These are phyloP conservation scores for Pygocentrus nattereri DNA, from an alignment of 2,797 vertebrate genomes.

Conservation along the genomic window DNA sequence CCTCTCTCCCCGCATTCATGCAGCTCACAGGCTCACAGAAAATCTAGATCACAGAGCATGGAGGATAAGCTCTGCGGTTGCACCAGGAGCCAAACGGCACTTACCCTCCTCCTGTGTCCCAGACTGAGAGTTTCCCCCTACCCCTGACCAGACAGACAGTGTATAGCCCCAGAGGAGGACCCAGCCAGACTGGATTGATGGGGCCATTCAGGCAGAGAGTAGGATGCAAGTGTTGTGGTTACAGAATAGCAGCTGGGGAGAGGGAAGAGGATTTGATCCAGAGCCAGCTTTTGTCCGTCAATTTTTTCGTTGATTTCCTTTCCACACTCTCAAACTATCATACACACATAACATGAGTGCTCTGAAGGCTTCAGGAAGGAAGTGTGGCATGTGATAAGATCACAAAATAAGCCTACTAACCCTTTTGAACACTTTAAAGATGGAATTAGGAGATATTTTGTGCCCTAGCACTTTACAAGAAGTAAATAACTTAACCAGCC, in stretches of 20 bases:
- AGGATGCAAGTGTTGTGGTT: slow-evolving; percentile 12
- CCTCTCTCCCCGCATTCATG: slow-evolving; percentile 9
- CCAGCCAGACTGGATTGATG: slow-evolving; percentile 17
- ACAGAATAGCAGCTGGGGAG: slow-evolving; percentile 10
- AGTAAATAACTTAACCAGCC: too few species aligned
- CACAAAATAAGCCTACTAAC: too few species aligned
- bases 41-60: slow-evolving; percentile 45
- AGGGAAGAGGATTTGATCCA: slow-evolving; percentile 13
- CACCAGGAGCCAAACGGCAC: slow-evolving; percentile 50
- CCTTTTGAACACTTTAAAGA: too few species aligned
- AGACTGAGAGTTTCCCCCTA: slow-evolving; percentile 34
- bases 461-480: too few species aligned
- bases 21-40: slow-evolving; percentile 32
- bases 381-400: too few species aligned
- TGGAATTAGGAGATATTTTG: too few species aligned
- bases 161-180: slow-evolving; percentile 15
- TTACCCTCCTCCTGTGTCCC: slow-evolving; percentile 50
- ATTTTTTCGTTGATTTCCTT: too few species aligned
- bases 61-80: slow-evolving; percentile 28
- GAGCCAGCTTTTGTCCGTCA: slow-evolving; percentile 1
- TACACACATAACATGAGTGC: too few species aligned
- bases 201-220: slow-evolving; percentile 20
- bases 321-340: too few species aligned
- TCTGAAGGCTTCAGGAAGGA: too few species aligned
- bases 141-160: slow-evolving; percentile 14